Conservation (phyloP, 2,888 invertebrate genomes). For the Rhagophthalmus giganteus region DNA sequence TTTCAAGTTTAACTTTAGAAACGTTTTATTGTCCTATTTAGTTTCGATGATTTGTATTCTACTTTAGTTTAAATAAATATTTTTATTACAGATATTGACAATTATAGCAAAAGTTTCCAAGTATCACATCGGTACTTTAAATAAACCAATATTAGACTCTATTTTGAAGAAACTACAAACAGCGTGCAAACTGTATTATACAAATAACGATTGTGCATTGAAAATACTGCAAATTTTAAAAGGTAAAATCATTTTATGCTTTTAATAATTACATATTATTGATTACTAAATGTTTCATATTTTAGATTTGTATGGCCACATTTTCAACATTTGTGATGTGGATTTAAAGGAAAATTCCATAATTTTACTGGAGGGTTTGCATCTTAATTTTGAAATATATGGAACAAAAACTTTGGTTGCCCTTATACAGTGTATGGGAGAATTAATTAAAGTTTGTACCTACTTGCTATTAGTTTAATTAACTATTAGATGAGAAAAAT, state of each 20-base stretch:
- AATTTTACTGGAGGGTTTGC: slow-evolving; percentile 44
- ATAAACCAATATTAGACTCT: slow-evolving; percentile 40
- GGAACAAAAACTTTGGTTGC: slow-evolving; percentile 51
- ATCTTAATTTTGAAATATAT: slow-evolving; percentile 41
- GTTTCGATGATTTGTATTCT: no score
- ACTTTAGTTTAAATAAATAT: no score
- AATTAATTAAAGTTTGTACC: slow-evolving; percentile 48
- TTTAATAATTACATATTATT: background rate
- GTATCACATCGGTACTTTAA: no score
- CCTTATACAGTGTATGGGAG: slow-evolving; percentile 52
- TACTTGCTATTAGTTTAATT: no score
- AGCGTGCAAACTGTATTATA: slow-evolving; percentile 45
- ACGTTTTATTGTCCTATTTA: no score
- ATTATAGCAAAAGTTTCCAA: background rate
- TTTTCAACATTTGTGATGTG: slow-evolving; percentile 28
- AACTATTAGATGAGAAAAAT: no score
- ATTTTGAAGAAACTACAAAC: slow-evolving; percentile 44
- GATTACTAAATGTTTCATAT: slow-evolving; percentile 2
- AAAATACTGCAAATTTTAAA: slow-evolving; percentile 50
- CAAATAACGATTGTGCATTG: slow-evolving; percentile 45
- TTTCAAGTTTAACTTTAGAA: no score
- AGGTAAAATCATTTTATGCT: slow-evolving; percentile 17
- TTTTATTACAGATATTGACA: no score
- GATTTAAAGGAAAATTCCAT: slow-evolving; percentile 32
- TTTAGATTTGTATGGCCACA: slow-evolving; percentile 41